A percentile compares a stretch with the other conserved stretches of the same genome.
phyloP scores from a whole-genome alignment of 1,140 invertebrate genomes.

The Heterodera carotae region DNA sequence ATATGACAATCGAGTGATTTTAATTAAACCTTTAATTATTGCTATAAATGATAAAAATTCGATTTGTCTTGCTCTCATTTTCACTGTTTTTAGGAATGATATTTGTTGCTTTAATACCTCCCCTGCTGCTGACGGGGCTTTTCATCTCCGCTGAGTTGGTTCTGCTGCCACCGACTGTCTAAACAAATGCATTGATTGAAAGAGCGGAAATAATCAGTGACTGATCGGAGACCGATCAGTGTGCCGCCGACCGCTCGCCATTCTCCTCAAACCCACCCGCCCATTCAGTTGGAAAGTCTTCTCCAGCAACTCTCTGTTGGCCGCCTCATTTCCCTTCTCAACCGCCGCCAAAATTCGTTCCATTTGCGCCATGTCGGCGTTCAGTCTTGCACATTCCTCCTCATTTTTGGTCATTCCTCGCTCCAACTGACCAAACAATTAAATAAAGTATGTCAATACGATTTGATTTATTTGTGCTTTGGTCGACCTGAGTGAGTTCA shows the following conservation, averaged over 20 bases:
- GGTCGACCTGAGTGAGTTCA: conserved; percentile 36
- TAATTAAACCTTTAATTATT: no score
- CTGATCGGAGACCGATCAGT: no score
- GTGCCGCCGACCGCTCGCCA: no score
- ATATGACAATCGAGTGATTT: no score
- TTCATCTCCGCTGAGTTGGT: conserved; percentile 10
- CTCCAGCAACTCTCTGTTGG: conserved; percentile 18
- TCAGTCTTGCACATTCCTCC: conserved; percentile 25
- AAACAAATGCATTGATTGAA: background rate
- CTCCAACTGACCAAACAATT: conserved; percentile 27
- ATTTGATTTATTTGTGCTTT: background rate
- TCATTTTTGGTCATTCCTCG: conserved; percentile 46
- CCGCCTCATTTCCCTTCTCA: conserved; percentile 19
- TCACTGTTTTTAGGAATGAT: no score
- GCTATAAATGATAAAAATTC: no score
- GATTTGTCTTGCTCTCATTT: no score
- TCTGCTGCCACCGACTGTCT: background rate
- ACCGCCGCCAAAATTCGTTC: conserved; percentile 25
- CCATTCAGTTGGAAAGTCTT: conserved; percentile 15
- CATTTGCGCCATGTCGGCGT: conserved; percentile 34
- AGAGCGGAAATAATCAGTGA: background rate
- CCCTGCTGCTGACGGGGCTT: no score
- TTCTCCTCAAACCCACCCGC: background rate
- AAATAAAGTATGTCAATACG: background rate
- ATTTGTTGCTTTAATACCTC: no score